Evolutionary conservation across 2,113 vertebrate species (phyloP), one percentile per base, ranked within the genome.

Genomic region (Callionymus lyra): DNA sequence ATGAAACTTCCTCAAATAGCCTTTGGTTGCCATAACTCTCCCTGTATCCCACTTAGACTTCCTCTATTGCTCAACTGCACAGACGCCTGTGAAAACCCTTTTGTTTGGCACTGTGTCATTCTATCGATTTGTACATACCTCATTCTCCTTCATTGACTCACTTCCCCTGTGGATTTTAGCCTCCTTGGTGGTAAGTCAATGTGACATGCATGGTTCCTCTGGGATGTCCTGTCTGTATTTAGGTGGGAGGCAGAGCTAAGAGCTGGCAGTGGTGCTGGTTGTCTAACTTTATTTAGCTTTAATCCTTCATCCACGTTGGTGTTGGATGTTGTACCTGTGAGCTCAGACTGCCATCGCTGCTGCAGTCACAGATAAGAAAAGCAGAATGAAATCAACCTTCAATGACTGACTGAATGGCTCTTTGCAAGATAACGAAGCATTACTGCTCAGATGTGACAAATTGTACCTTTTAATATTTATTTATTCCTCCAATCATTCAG

Each of bases 91-190:
- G 39, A 65, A 62, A 68, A 44, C 31, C 51, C 62, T 62, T 63
- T 66, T 59, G 31, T 62, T 51, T 52, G 56, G 21, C 50, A 34
- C 35, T 33, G 19, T 58, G 50, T 70, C 56, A 55, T 63, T 21
- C 49, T 38, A 65, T 60, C 53, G 69, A 69, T 69, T 69, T 55
- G 46, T 50, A 44, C 41, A 32, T 52, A 41, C 40, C 50, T 61
- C 43, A 27, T 61, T 69, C 47, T 48, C 19, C 10, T 53, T 43
- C 57, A 38, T 37, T 34, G 48, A 45, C 53, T 62, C 31, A 38
- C 41, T 47, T 50, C 46, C 56, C 67, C 68, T 70, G 52, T 74
- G 53, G 49, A 63, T 58, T 59, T 18, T 34, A 34, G 16, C 16
- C 33, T 53, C 42, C 37, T 53, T 34, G 46, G 27, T 59, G 48